These are phyloP conservation scores for Seira sanloemensis DNA, from an alignment of 2,888 invertebrate species.

Conservation along the genomic window DNA sequence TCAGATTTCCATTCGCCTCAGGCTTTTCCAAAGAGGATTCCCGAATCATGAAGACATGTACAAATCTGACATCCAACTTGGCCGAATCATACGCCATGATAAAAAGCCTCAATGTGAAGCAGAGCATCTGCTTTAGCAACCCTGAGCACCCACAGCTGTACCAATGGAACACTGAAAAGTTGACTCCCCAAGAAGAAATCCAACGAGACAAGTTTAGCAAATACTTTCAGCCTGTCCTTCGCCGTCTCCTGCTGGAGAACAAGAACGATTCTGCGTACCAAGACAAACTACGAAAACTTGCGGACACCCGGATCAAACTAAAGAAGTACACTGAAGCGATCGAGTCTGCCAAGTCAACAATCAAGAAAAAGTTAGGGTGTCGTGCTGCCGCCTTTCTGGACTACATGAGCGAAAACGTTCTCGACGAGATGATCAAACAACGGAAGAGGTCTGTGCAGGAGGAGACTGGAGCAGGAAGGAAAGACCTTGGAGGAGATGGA, in stretches of 20 bases:
- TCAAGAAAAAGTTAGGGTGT: slow-evolving; percentile 56
- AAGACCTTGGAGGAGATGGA: not conserved
- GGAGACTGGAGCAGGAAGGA: not conserved
- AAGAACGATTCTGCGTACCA: slow-evolving; percentile 41
- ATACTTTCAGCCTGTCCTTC: slow-evolving; percentile 45
- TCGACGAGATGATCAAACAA: slow-evolving; percentile 35
- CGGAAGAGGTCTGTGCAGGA: not conserved
- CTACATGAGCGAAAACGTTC: slow-evolving; percentile 38
- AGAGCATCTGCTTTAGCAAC: slow-evolving; percentile 50
- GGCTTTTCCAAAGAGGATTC: slow-evolving; percentile 46
- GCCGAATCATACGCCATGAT: slow-evolving; percentile 46
- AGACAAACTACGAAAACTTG: slow-evolving; percentile 27
- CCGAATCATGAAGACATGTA: slow-evolving; percentile 46
- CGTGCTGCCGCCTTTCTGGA: slow-evolving; percentile 48
- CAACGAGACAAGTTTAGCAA: slow-evolving; percentile 60
- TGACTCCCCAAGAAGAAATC: slow-evolving; percentile 57
- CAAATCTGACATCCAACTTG: slow-evolving; percentile 39
- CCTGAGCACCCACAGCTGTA: slow-evolving; percentile 59
- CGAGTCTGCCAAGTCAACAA: slow-evolving; percentile 53
- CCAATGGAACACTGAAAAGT: slow-evolving; percentile 60
- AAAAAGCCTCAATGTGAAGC: slow-evolving; percentile 43
- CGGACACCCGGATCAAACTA: slow-evolving; percentile 43
- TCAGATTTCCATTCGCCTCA: slow-evolving; percentile 58
- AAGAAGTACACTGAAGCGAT: slow-evolving; percentile 58
- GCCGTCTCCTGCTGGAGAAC: slow-evolving; percentile 40